These are phyloP conservation scores for Stenoptilia bipunctidactyla DNA, from an alignment of 2,888 invertebrate genomes.

Conservation along the genomic window DNA sequence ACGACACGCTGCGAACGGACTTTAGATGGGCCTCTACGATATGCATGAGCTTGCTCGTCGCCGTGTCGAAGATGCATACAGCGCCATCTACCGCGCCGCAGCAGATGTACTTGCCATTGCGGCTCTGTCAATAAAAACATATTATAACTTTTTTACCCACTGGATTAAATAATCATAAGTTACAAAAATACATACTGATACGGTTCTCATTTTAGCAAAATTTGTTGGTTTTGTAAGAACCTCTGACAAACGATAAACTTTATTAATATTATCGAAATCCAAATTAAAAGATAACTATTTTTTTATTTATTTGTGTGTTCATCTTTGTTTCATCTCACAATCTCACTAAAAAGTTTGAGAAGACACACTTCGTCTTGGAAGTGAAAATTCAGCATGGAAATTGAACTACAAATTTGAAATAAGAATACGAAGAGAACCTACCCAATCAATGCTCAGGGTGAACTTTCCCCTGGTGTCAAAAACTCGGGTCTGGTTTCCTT, in stretches of 20 bases:
- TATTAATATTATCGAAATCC: no score
- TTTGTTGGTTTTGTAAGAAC: no score
- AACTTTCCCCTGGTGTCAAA: conserved; percentile 95
- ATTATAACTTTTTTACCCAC: not conserved
- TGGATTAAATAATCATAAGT: no score
- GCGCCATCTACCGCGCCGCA: conserved; percentile 95
- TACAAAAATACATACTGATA: no score
- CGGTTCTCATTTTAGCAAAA: no score
- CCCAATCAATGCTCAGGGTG: conserved; percentile 92
- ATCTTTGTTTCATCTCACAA: no score
- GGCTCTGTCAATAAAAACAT: conserved; percentile 75
- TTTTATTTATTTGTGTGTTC: no score
- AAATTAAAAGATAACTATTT: no score
- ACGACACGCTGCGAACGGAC: conserved; percentile 89
- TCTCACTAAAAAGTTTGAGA: no score
- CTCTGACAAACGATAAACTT: no score
- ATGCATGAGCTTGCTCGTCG: conserved; percentile 85
- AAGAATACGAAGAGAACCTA: conserved; percentile 54
- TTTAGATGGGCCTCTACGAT: conserved; percentile 94
- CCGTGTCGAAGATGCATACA: conserved; percentile 92
- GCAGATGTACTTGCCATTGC: conserved; percentile 92
- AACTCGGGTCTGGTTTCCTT: conserved; percentile 83
- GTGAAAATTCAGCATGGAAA: conserved; percentile 3
- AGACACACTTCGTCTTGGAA: no score
- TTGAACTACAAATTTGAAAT: not conserved